Evolutionary conservation across 2,113 vertebrate genomes (phyloP).

Genomic region (Odocoileus virginianus): DNA sequence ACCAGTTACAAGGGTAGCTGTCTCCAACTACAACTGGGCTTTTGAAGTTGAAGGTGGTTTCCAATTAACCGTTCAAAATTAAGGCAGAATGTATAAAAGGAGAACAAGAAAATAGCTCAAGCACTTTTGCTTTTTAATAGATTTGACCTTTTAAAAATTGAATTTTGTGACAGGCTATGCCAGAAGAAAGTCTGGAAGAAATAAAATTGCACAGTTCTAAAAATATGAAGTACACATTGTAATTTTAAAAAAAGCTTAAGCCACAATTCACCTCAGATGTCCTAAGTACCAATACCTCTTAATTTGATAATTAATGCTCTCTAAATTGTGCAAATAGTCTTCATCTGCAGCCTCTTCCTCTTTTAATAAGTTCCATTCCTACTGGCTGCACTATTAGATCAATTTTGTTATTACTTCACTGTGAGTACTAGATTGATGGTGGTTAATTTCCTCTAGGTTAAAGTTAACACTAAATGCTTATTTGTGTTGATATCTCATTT

Average conservation of each 20-base stretch:
- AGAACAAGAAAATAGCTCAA: conserved; percentile 3
- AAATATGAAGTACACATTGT: conserved; percentile 31
- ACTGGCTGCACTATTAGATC: neutral
- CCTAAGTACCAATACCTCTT: neutral
- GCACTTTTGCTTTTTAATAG: conserved; percentile 60
- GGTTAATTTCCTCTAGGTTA: neutral
- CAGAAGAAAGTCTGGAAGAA: conserved; percentile 44
- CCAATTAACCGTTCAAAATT: conserved; percentile 48
- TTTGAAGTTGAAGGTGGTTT: conserved; percentile 20
- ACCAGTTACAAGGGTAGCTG: neutral
- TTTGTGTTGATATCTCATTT: neutral
- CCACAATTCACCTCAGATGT: neutral
- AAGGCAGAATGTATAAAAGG: neutral
- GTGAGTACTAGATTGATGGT: neutral
- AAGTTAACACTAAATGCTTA: neutral
- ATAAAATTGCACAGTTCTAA: conserved; percentile 39
- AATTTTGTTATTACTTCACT: neutral
- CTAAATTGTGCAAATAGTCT: neutral
- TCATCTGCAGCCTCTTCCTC: neutral
- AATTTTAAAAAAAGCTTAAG: conserved; percentile 16
- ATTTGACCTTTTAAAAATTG: conserved; percentile 63
- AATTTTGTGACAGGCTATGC: conserved; percentile 44
- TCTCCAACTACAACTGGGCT: neutral
- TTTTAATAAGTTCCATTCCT: neutral
- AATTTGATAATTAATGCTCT: neutral